These are phyloP conservation scores for Buceros bicornis DNA, from an alignment of 2,797 vertebrate genomes.

Conservation along the genomic window DNA sequence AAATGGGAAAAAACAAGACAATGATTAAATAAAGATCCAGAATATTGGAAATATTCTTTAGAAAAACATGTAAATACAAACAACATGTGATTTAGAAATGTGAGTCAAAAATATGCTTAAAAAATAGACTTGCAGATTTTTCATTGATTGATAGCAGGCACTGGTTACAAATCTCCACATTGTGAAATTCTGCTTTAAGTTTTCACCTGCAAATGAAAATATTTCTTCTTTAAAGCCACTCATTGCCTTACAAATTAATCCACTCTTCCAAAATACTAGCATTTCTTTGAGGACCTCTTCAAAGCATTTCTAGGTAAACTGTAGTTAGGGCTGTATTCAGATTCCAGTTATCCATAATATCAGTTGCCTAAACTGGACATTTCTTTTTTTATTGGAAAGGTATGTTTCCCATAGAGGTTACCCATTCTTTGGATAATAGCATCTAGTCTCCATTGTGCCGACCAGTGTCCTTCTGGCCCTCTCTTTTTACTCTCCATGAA, in stretches of 20 bases:
- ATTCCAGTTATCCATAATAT: background rate
- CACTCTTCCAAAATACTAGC: background rate
- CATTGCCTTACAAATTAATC: background rate
- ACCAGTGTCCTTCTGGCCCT: background rate
- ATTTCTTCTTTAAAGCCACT: background rate
- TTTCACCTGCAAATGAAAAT: conserved; percentile 18
- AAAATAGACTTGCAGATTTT: conserved; percentile 56
- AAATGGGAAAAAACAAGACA: conserved; percentile 55
- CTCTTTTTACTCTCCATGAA: background rate
- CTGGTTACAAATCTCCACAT: conserved; percentile 17
- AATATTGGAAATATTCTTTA: conserved; percentile 59
- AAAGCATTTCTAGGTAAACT: background rate
- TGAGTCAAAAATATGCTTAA: conserved; percentile 50
- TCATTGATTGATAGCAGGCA: conserved; percentile 37
- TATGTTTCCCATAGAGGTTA: background rate
- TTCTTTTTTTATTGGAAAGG: background rate
- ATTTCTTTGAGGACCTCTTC: background rate
- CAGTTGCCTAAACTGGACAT: background rate
- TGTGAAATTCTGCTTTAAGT: background rate
- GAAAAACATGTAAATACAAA: conserved; percentile 66
- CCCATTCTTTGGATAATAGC: rapidly evolving
- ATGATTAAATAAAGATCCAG: conserved; percentile 58
- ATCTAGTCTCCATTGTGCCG: background rate
- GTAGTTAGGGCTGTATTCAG: background rate
- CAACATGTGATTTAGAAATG: conserved; percentile 60